Evolutionary conservation across 2,113 vertebrate genomes (phyloP), one percentile per base, ranked within the genome.

Genomic region (Plestiodon gilberti): DNA sequence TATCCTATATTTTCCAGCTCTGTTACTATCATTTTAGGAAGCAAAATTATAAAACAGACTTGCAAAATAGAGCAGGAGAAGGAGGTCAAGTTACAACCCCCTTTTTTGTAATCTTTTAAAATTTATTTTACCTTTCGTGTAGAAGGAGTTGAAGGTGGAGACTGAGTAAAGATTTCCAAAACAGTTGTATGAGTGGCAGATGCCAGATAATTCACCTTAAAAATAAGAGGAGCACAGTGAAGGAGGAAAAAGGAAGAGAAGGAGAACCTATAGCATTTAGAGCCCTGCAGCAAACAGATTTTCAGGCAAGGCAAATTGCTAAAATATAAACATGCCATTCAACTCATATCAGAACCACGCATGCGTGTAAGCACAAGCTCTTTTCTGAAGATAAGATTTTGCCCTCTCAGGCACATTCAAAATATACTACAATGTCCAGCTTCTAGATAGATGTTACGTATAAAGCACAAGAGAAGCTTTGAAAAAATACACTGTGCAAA

Each of bases 131-230:
- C 84, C 38, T 93, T 92, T 87, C 89, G 80, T 86, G 81, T 40
- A 81, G 84, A 55, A 91, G 79, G 43, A 93, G 89, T 76, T 91
- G 85, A 93, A 92, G 80, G 91, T 11, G 87, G 87, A 70, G 90
- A 96, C 55, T 89, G 88, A 65, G 75, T 90, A 85, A 93, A 89
- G 87, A 86, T 91, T 93, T 95, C 92, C 88, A 93, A 33, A 86
- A 93, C 92, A 78, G 64, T 83, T 92, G 85, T 87, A 90, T 91
- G 88, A 92, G n/a, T 83, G 76, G 90, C 35, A 92, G 90, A 86
- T 52, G 80, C 35, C 76, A 69, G 81, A 65, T 69, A 80, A 76
- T 94, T 78, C 77, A 94, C 76, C 92, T 93, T 93, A 83, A 95
- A 80, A 95, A 86, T 64, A 94, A 92, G 87, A 89, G 81, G 62